Evolutionary conservation across 1,140 invertebrate species (phyloP).

Genomic region (Bathynomus jamesi): DNA sequence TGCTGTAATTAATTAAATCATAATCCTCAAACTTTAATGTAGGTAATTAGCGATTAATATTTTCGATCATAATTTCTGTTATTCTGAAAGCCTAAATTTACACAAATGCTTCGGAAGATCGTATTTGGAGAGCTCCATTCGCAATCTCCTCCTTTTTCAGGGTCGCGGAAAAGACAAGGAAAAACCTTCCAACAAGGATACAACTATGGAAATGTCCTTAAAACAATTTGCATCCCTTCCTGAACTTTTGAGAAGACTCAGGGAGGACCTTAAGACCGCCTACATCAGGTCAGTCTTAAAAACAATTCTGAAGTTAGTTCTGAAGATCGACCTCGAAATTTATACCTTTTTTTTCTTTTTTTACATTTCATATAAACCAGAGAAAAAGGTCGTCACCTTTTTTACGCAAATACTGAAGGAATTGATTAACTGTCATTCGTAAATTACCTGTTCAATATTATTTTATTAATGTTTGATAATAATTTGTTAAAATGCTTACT

Average conservation of each 20-base stretch:
- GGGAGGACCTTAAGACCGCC: slow-evolving; percentile 71
- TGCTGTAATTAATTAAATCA: too few relatives aligned
- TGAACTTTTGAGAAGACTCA: slow-evolving; percentile 76
- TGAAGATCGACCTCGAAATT: too few relatives aligned
- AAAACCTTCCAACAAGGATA: slow-evolving; percentile 44
- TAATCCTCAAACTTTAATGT: too few relatives aligned
- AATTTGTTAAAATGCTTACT: too few relatives aligned
- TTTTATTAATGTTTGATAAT: too few relatives aligned
- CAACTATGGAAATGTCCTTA: slow-evolving; percentile 69
- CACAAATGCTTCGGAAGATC: not conserved
- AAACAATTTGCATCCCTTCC: slow-evolving; percentile 75
- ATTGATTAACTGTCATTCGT: too few relatives aligned
- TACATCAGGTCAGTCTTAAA: slow-evolving; percentile 64
- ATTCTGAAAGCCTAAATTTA: not conserved
- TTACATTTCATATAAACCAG: not conserved
- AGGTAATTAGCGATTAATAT: too few relatives aligned
- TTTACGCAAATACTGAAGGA: too few relatives aligned
- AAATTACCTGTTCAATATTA: too few relatives aligned
- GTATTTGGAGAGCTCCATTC: not conserved
- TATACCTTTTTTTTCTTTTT: not conserved
- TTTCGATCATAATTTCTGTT: too few relatives aligned
- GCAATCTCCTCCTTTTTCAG: not conserved
- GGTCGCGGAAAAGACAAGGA: slow-evolving; percentile 31
- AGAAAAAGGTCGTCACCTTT: too few relatives aligned
- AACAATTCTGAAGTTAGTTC: not conserved